Evolutionary conservation across 2,113 vertebrate species (phyloP).

Genomic region (Dasyurus viverrinus): DNA sequence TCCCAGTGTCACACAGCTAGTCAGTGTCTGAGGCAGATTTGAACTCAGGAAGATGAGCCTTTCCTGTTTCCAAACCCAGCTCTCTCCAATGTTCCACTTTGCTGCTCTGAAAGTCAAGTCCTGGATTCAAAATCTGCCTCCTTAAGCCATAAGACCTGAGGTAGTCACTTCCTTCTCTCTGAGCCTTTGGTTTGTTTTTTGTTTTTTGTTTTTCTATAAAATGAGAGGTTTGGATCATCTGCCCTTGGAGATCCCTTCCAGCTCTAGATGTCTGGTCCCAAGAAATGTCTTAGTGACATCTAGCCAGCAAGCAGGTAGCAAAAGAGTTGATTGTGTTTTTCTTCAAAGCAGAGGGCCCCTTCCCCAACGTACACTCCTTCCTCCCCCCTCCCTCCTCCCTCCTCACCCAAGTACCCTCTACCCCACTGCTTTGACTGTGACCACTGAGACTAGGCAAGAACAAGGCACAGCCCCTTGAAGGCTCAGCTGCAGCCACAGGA

Average conservation of each 20-base stretch:
- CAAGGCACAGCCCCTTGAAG: background rate
- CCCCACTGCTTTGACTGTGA: background rate
- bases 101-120: background rate
- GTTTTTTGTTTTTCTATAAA: background rate
- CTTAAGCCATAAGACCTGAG: background rate
- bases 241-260: background rate
- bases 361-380: no score
- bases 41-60: background rate
- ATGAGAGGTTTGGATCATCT: background rate
- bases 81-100: background rate
- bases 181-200: background rate
- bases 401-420: background rate
- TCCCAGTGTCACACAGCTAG: no score
- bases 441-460: background rate
- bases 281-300: background rate
- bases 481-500: slow-evolving; percentile 73
- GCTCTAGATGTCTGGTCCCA: background rate
- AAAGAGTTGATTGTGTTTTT: background rate
- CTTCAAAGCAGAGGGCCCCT: background rate
- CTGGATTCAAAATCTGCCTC: background rate
- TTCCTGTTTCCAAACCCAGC: background rate
- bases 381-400: background rate
- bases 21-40: background rate
- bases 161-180: background rate
- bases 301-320: background rate